These are phyloP conservation scores for Acromyrmex echinatior DNA, from an alignment of 1,140 invertebrate species.

Conservation along the genomic window DNA sequence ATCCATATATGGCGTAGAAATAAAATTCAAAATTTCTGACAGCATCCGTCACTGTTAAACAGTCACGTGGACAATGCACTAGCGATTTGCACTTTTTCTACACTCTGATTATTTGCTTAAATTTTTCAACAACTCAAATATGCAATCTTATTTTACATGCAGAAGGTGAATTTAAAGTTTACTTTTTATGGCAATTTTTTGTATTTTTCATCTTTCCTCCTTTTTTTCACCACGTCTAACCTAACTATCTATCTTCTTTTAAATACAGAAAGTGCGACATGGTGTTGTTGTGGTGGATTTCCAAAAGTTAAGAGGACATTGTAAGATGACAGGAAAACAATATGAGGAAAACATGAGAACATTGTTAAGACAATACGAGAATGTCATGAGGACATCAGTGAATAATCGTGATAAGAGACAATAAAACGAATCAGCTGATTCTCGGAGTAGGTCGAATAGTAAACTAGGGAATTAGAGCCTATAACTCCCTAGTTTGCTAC, in stretches of 20 bases:
- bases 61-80: not conserved
- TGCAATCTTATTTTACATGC: not conserved
- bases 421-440: conserved; percentile 29
- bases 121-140: not conserved
- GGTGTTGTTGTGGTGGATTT: not conserved
- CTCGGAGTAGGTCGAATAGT: too few relatives aligned
- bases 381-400: not conserved
- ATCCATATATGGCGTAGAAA: too few relatives aligned
- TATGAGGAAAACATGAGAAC: too few relatives aligned
- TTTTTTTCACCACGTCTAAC: not conserved
- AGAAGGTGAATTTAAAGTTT: not conserved
- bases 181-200: not conserved
- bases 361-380: not conserved
- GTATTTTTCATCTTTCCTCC: not conserved
- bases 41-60: not conserved
- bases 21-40: too few relatives aligned
- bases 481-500: not conserved
- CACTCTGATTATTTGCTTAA: not conserved
- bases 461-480: not conserved
- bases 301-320: not conserved
- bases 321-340: not conserved
- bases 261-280: not conserved
- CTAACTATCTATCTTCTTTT: not conserved
- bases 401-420: too few relatives aligned
- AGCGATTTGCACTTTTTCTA: not conserved